Base-by-base conservation (phyloP, 2,797 vertebrate species). In the Myotis planiceps region DNA sequence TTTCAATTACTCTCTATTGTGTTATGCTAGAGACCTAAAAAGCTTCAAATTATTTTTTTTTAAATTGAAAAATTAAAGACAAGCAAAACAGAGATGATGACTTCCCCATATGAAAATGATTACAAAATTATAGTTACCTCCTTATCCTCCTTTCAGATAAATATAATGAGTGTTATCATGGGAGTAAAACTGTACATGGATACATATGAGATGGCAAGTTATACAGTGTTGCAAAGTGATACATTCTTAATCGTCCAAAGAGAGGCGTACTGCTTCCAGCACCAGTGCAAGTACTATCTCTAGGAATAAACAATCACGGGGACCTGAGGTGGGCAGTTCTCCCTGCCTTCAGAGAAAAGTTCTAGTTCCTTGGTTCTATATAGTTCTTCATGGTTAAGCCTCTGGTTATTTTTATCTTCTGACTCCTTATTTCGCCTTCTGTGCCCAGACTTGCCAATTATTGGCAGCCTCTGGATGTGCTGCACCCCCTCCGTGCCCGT, bases 41-140 rank as follows among this genome's bases (percentile, higher is more conserved):
- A 45, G 13, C 10, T 68, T 47, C 4, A 82, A 14, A 63, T 72
- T 25, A 45, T 1, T 85, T 88, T 85, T 88, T 83, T 42, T 84
- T 34, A 76, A 92, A 88, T 74, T 85, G 76, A 85, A 27, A 82
- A 60, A 51, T 86, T 92, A 84, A 74, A 74, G 71, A 75, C 47
- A 79, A 76, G 51, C 3, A 29, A 81, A 74, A 68, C 6, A 45
- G 65, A 66, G 27, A 69, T 25, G 4, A 72, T 47, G 29, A 91
- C 69, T 68, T 1, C 16, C 53, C 65, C 2, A 78, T 3, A 51
- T 71, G 80, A 79, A 82, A 90, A 51, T 45, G 5, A 65, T 63
- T 79, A 68, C 25, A 58, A 82, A 60, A 71, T 63, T 19, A 51
- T 19, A 78, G 19, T 47, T 74, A 88, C 42, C 37, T 65, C 21